phyloP scores from a whole-genome alignment of 1,140 invertebrate genomes.

The Drosophila tani region DNA sequence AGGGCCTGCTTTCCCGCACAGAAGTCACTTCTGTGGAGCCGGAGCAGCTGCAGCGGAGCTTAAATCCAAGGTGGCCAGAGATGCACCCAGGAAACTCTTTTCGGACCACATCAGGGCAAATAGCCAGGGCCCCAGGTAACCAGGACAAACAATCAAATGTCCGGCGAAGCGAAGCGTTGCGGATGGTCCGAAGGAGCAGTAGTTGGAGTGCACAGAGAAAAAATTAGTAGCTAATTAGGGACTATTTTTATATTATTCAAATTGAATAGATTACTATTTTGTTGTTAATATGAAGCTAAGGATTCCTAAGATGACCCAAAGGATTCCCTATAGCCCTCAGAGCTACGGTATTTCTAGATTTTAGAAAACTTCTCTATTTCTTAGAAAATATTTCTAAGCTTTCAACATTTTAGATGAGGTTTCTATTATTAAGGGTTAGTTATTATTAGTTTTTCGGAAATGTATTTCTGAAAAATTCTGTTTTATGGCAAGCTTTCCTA shows the following conservation, averaged over 20 bases:
- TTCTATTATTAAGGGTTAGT: no score
- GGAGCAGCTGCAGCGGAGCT: constrained; percentile 23
- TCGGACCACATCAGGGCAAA: constrained; percentile 51
- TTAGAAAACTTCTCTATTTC: no score
- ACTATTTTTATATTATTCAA: not conserved
- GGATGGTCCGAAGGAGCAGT: constrained; percentile 15
- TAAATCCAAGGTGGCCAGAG: constrained; percentile 13
- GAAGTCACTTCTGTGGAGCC: constrained; percentile 26
- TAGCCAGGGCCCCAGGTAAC: constrained; percentile 37
- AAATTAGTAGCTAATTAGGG: not conserved
- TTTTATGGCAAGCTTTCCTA: no score
- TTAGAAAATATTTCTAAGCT: no score
- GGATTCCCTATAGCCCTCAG: no score
- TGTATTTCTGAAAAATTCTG: no score
- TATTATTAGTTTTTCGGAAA: no score
- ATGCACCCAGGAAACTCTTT: constrained; percentile 21
- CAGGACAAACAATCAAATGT: constrained; percentile 54
- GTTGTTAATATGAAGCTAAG: not conserved
- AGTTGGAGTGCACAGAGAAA: not conserved
- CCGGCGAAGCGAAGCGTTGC: constrained; percentile 36
- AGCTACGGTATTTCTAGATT: no score
- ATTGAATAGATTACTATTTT: not conserved
- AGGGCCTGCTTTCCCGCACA: constrained; percentile 8
- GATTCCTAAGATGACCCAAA: not conserved
- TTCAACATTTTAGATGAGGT: no score